A percentile compares a stretch with the other conserved stretches of the same genome.
These are phyloP conservation scores for Brachyistius frenatus DNA, from an alignment of 2,113 vertebrate genomes.

Conservation along the genomic window DNA sequence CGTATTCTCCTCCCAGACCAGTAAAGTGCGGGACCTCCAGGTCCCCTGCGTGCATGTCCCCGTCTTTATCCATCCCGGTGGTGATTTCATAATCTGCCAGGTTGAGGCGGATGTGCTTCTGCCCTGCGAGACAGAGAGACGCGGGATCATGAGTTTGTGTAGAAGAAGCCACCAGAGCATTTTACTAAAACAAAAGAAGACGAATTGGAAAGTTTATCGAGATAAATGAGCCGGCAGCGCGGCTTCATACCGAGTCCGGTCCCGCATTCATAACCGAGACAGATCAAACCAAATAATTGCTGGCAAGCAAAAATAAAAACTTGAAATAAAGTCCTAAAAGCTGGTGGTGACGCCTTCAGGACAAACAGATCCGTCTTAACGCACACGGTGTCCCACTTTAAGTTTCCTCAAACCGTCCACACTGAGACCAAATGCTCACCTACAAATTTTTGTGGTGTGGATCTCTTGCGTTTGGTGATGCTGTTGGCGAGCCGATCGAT, in stretches of 20 bases:
- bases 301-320: neutral
- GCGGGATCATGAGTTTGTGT: conserved; percentile 12
- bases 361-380: conserved; percentile 17
- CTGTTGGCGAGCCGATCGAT: conserved; percentile 95
- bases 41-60: conserved; percentile 84
- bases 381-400: conserved; percentile 13
- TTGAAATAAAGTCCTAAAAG: conserved; percentile 14
- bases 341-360: neutral
- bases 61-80: conserved; percentile 90
- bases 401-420: conserved; percentile 44
- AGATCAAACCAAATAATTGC: conserved; percentile 13
- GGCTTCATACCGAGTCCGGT: neutral
- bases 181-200: neutral
- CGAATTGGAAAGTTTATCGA: neutral
- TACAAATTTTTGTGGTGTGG: conserved; percentile 96
- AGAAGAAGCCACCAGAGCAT: neutral
- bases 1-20: conserved; percentile 81
- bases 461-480: conserved; percentile 97
- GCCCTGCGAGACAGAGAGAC: conserved; percentile 82
- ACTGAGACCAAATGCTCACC: conserved; percentile 86
- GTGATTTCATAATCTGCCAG: conserved; percentile 92
- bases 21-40: conserved; percentile 77
- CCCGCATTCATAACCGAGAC: neutral
- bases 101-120: conserved; percentile 94
- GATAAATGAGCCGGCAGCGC: neutral